Conservation (phyloP, 1,140 invertebrate species). For the Scaptomyza montana region DNA sequence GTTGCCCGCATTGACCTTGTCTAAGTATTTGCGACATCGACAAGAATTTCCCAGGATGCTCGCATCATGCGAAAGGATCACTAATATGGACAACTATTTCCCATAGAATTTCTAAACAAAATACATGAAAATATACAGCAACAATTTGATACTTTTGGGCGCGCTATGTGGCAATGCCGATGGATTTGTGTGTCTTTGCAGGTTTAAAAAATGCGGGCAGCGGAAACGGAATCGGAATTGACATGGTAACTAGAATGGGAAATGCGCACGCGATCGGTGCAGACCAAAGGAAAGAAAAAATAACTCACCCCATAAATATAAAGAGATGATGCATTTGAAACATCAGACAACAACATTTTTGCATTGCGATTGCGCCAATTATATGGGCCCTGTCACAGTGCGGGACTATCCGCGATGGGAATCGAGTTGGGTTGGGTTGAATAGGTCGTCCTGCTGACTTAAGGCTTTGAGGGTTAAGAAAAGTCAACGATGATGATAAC, state of each 20-base stretch:
- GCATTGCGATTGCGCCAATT: slow-evolving; percentile 71
- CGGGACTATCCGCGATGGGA: slow-evolving; percentile 16
- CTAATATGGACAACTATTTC: slow-evolving; percentile 35
- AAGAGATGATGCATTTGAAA: slow-evolving; percentile 63
- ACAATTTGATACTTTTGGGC: slow-evolving; percentile 78
- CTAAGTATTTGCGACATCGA: slow-evolving; percentile 9
- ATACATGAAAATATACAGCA: slow-evolving; percentile 52
- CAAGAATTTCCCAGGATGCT: slow-evolving; percentile 50
- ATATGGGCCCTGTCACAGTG: slow-evolving; percentile 52
- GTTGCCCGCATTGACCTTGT: slow-evolving; percentile 58
- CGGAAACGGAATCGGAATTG: slow-evolving; percentile 52
- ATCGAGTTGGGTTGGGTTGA: not conserved
- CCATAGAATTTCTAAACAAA: slow-evolving; percentile 57
- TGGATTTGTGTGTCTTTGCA: slow-evolving; percentile 55
- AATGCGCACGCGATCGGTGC: slow-evolving; percentile 68
- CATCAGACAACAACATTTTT: slow-evolving; percentile 69
- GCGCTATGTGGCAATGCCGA: slow-evolving; percentile 47
- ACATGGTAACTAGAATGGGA: slow-evolving; percentile 42
- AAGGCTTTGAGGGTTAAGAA: slow-evolving; percentile 26
- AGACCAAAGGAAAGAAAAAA: slow-evolving; percentile 55
- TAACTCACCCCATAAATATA: slow-evolving; percentile 59
- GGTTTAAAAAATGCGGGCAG: slow-evolving; percentile 73
- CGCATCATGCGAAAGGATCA: slow-evolving; percentile 43
- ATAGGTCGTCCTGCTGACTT: slow-evolving; percentile 25
- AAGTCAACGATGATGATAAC: slow-evolving; percentile 50